Percentiles rank a stretch among this genome's conserved stretches.
These are phyloP conservation scores for Plebejus argus DNA, from an alignment of 2,888 invertebrate genomes.

Conservation along the genomic window DNA sequence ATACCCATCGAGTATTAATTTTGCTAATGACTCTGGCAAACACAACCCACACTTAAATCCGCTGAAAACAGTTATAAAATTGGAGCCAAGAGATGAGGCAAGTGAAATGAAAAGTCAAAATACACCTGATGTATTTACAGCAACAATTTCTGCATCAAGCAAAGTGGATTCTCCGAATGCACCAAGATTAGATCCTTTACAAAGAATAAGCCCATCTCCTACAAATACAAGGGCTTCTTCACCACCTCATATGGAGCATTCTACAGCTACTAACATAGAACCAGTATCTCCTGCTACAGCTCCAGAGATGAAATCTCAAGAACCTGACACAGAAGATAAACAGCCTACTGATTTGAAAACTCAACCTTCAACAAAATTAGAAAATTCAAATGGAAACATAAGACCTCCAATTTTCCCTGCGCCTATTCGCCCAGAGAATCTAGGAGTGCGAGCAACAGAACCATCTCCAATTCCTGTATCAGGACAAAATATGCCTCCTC, in stretches of 20 bases:
- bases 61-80: conserved; percentile 74
- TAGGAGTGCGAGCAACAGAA: conserved; percentile 65
- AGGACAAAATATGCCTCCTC: conserved; percentile 70
- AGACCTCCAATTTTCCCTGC: conserved; percentile 65
- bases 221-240: conserved; percentile 66
- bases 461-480: conserved; percentile 60
- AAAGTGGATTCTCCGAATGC: conserved; percentile 72
- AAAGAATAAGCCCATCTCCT: conserved; percentile 73
- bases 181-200: conserved; percentile 66
- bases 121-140: conserved; percentile 75
- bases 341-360: conserved; percentile 74
- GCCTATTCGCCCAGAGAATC: conserved; percentile 67
- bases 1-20: conserved; percentile 68
- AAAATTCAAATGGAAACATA: conserved; percentile 55
- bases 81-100: conserved; percentile 76
- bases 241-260: conserved; percentile 71
- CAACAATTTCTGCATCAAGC: conserved; percentile 68
- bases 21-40: conserved; percentile 67
- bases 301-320: conserved; percentile 66
- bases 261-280: conserved; percentile 64
- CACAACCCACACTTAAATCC: conserved; percentile 72
- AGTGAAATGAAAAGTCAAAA: conserved; percentile 72
- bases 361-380: conserved; percentile 63
- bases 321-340: conserved; percentile 69
- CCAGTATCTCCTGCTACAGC: conserved; percentile 72